Conservation (phyloP, 1,140 invertebrate genomes). For the Oreohelix idahoensis region DNA sequence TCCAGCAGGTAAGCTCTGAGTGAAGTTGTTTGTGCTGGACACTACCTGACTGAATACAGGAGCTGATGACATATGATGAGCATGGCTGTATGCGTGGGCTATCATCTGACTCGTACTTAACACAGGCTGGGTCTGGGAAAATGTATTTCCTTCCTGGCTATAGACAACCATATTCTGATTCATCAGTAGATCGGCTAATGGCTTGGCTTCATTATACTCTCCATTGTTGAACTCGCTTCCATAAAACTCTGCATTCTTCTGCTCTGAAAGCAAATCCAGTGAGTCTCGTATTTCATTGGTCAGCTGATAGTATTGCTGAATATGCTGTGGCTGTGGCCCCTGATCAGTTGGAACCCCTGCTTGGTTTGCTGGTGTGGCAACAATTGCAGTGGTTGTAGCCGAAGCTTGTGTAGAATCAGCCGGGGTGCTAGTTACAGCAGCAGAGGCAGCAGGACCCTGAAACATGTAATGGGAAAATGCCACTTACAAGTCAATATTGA, state of each 20-base stretch:
- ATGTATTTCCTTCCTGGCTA: conserved; percentile 37
- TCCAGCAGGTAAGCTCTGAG: conserved; percentile 17
- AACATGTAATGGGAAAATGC: background rate
- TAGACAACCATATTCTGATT: conserved; percentile 44
- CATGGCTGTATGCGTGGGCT: conserved; percentile 48
- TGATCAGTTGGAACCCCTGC: background rate
- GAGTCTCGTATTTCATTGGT: conserved; percentile 45
- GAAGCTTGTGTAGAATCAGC: conserved; percentile 43
- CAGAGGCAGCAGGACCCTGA: background rate
- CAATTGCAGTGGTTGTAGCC: background rate
- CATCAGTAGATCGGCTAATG: conserved; percentile 44
- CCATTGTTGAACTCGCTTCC: conserved; percentile 37
- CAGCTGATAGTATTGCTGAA: conserved; percentile 44
- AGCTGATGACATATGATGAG: conserved; percentile 42
- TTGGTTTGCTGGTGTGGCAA: background rate
- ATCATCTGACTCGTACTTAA: conserved; percentile 46
- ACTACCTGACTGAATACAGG: conserved; percentile 34
- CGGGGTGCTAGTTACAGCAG: conserved; percentile 15
- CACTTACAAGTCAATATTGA: background rate
- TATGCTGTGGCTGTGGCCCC: conserved; percentile 18
- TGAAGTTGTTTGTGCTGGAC: conserved; percentile 31
- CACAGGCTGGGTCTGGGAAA: conserved; percentile 29
- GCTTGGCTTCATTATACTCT: conserved; percentile 45
- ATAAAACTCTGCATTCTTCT: conserved; percentile 42
- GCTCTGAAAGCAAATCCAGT: conserved; percentile 41